Conservation (phyloP, 2,797 vertebrate species). For the Ambastaia sidthimunki region DNA sequence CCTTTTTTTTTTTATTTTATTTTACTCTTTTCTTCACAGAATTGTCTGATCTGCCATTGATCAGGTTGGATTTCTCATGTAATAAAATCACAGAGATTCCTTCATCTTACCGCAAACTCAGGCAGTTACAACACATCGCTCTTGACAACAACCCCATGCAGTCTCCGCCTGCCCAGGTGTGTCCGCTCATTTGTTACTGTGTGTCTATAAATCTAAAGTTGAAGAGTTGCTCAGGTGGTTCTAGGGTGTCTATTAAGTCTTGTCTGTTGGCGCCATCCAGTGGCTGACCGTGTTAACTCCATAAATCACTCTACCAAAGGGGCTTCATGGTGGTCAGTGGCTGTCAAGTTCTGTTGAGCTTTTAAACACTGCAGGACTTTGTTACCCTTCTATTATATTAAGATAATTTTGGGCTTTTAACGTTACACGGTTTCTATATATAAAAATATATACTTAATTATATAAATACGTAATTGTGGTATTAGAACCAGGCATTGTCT, state of each 20-base stretch:
- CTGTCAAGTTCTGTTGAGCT: no score
- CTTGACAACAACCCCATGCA: conserved; percentile 99
- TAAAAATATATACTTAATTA: no score
- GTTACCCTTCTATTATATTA: no score
- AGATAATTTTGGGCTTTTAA: no score
- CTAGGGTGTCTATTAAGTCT: not conserved
- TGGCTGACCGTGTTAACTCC: conserved; percentile 10
- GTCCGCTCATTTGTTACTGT: conserved; percentile 43
- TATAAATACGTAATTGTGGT: no score
- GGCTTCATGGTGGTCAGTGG: no score
- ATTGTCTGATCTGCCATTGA: conserved; percentile 91
- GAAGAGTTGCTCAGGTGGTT: not conserved
- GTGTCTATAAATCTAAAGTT: not conserved
- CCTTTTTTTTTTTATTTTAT: conserved; percentile 1
- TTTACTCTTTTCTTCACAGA: conserved; percentile 73
- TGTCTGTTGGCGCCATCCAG: conserved; percentile 33
- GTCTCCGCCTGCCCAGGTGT: conserved; percentile 94
- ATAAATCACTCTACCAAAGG: not conserved
- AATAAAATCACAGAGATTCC: conserved; percentile 99
- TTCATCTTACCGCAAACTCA: conserved; percentile 89
- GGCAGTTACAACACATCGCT: conserved; percentile 92
- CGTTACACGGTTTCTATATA: no score
- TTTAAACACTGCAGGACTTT: no score
- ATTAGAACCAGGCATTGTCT: no score
- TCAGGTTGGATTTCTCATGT: conserved; percentile 96